Conservation (phyloP, 37 sponge, comb jelly and placozoan genomes). For the Agelas oroides region DNA sequence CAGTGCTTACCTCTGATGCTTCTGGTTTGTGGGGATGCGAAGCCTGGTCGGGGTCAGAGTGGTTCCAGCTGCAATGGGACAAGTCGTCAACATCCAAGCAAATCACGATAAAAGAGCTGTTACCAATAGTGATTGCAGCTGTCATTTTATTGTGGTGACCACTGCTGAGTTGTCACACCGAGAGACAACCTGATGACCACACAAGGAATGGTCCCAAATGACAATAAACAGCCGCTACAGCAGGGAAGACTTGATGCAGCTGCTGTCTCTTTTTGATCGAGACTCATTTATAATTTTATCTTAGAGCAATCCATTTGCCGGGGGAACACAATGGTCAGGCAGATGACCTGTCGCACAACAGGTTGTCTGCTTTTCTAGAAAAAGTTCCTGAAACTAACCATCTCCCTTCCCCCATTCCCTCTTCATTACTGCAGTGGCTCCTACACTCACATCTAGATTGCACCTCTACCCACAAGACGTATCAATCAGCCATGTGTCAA, state of each 20-base stretch:
- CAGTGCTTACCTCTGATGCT: conserved; percentile 30
- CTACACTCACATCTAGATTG: conserved; percentile 46
- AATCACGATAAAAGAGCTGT: conserved; percentile 58
- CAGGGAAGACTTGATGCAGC: conserved; percentile 23
- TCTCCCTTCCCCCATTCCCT: background rate
- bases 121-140: conserved; percentile 47
- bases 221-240: background rate
- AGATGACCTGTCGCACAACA: conserved; percentile 57
- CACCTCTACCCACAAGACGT: conserved; percentile 48
- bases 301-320: conserved; percentile 12
- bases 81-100: background rate
- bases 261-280: conserved; percentile 42
- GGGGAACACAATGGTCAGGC: conserved; percentile 33
- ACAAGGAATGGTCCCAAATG: conserved; percentile 27
- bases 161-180: background rate
- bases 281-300: conserved; percentile 12
- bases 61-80: conserved; percentile 59
- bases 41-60: conserved; percentile 5
- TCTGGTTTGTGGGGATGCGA: conserved; percentile 68
- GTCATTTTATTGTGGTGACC: conserved; percentile 51
- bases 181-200: conserved; percentile 7
- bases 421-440: background rate
- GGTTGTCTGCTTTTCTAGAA: background rate
- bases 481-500: conserved; percentile 28
- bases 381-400: conserved; percentile 2